Conservation (phyloP, 2,888 invertebrate genomes). For the Malthinus seriepunctatus region DNA sequence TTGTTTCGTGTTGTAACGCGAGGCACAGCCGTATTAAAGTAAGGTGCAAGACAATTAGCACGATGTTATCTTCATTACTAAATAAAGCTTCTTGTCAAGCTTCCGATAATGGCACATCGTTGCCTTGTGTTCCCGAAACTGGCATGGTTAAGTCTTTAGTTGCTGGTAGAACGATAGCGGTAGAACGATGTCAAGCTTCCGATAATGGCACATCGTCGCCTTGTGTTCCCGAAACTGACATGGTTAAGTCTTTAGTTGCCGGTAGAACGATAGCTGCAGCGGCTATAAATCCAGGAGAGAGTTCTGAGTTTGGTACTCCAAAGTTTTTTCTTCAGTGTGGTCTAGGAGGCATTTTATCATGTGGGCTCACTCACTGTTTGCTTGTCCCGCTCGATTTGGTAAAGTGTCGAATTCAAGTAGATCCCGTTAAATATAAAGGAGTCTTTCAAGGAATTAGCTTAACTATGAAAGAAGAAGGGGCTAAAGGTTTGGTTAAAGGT, state of each 20-base stretch:
- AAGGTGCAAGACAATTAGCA: background rate
- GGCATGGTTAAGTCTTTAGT: conserved; percentile 47
- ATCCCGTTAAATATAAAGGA: conserved; percentile 91
- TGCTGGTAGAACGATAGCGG: conserved; percentile 48
- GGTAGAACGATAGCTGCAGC: conserved; percentile 50
- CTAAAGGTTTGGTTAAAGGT: conserved; percentile 83
- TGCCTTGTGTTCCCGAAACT: conserved; percentile 6
- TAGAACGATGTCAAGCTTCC: no score
- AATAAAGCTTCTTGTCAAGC: conserved; percentile 15
- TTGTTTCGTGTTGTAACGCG: background rate
- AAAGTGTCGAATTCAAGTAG: conserved; percentile 92
- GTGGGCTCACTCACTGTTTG: conserved; percentile 89
- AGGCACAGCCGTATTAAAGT: background rate
- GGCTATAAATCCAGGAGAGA: conserved; percentile 36
- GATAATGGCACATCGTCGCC: no score
- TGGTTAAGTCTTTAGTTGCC: no score
- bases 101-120: background rate
- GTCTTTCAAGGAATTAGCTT: conserved; percentile 83
- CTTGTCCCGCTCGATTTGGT: conserved; percentile 95
- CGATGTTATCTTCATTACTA: conserved; percentile 21
- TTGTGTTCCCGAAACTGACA: no score
- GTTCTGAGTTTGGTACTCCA: conserved; percentile 85
- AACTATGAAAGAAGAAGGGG: conserved; percentile 85
- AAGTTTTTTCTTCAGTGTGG: background rate
- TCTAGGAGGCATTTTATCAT: conserved; percentile 59